Base-by-base conservation (phyloP, 2,888 invertebrate genomes). In the Syritta pipiens region DNA sequence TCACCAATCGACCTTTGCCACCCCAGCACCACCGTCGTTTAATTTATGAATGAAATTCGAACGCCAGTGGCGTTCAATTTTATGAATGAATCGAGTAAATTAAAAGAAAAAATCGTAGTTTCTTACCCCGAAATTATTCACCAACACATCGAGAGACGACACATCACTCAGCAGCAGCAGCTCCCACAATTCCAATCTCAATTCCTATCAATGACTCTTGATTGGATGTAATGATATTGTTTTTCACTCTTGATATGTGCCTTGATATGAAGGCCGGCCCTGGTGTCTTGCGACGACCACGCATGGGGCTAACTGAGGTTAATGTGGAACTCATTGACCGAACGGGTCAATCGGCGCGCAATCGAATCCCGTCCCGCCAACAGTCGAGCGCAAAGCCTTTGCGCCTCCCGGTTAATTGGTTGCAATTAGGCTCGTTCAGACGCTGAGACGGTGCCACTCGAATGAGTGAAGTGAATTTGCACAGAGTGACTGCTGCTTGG, bases 221-320 rank as follows among this genome's bases (percentile, higher is more conserved):
- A 79, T 79, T 79, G 72, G 55, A 74, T 74, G 57, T 68, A 79
- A 79, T 79, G 72, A 72, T 79, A 79, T 79, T 72, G 79, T 74
- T 72, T 79, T 79, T 79, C 67, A 68, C 40, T 79, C 67, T 48
- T 48, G 62, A 55, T 60, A 37, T 63, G 55, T 32, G 57, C 46
- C 19, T 55, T 40, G 60, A 59, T 72, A 51, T 35, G 55, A 67
- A 72, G 72, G 67, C 72, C 48, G 49, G 40, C 57, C 17, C 40
- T 49, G 49, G 46, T 62, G 48, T 30, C 55, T 48, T 59, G 72
- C 57, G 42, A 57, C 67, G 37, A 37, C 9, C 79, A 79, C 57
- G 79, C 79, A 30, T 74, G 84, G 82, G 87, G 87, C 87, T 85
- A 86, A 86, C 87, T 85, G 84, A 87, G 87, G 86, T 86, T 87